A percentile compares a stretch with the other conserved stretches of the same genome.
Evolutionary conservation across 2,797 vertebrate genomes (phyloP).

Genomic region (Chaunax sp.): DNA sequence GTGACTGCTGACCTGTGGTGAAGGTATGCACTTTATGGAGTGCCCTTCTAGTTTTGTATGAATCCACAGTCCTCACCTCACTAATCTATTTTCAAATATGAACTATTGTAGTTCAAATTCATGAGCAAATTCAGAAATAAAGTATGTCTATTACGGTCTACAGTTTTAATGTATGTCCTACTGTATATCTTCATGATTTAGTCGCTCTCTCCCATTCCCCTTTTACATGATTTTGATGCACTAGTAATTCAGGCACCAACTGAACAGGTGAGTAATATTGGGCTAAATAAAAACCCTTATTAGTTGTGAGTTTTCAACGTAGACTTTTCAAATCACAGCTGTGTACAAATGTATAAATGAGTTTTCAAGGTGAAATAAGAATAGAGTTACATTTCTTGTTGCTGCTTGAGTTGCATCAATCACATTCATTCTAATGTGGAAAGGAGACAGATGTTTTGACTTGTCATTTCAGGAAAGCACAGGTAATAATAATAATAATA

Average conservation of each 20-base stretch:
- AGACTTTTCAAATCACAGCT: too few species aligned
- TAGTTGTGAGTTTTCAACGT: too few species aligned
- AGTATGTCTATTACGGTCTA: too few species aligned
- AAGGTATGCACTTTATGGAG: too few species aligned
- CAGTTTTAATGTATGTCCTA: background rate
- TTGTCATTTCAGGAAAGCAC: background rate
- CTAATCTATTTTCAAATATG: background rate
- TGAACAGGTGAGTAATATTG: too few species aligned
- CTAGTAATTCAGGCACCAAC: background rate
- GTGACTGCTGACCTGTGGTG: too few species aligned
- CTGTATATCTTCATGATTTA: background rate
- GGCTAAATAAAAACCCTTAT: too few species aligned
- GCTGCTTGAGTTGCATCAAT: background rate
- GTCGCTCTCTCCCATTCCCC: background rate
- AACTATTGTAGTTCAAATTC: background rate
- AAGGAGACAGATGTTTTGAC: background rate
- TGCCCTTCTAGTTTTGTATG: too few species aligned
- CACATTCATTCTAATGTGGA: background rate
- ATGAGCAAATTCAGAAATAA: background rate
- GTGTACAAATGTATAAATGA: too few species aligned
- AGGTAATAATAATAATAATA: background rate
- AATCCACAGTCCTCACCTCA: background rate
- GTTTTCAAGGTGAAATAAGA: too few species aligned
- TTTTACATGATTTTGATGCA: background rate
- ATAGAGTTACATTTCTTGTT: background rate